Percentiles rank a stretch among this genome's conserved stretches.
These are phyloP conservation scores for Troides helena DNA, from an alignment of 2,888 invertebrate genomes.

Conservation along the genomic window DNA sequence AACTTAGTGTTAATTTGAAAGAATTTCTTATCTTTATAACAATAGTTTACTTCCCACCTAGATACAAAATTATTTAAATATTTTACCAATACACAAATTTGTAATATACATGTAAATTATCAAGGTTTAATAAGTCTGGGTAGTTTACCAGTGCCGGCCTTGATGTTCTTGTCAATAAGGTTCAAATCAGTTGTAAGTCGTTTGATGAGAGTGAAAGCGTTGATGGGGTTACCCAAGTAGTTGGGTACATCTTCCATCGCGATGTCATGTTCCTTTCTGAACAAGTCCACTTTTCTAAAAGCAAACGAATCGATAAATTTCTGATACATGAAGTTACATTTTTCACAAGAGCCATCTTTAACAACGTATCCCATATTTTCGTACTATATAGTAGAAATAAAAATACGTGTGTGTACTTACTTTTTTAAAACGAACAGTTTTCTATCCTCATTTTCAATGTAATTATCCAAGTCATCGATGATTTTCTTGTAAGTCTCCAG, in stretches of 20 bases:
- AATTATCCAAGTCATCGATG: slow-evolving; percentile 91
- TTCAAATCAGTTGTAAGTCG: slow-evolving; percentile 96
- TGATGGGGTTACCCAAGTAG: slow-evolving; percentile 95
- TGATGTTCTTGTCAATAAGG: slow-evolving; percentile 88
- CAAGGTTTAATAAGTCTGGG: background rate
- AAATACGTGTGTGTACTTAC: slow-evolving; percentile 71
- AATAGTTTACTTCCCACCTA: too few relatives aligned
- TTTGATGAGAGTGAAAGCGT: slow-evolving; percentile 96
- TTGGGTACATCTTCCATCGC: slow-evolving; percentile 89
- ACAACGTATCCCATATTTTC: too few relatives aligned
- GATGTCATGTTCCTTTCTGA: slow-evolving; percentile 87
- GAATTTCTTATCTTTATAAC: too few relatives aligned
- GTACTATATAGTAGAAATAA: too few relatives aligned
- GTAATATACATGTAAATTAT: background rate
- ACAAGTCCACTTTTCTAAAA: slow-evolving; percentile 84
- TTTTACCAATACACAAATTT: background rate
- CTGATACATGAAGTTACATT: background rate
- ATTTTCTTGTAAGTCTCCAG: slow-evolving; percentile 92
- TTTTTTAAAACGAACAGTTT: slow-evolving; percentile 88
- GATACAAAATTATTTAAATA: background rate
- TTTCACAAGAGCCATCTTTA: too few relatives aligned
- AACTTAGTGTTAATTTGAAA: too few relatives aligned
- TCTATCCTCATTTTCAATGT: slow-evolving; percentile 90
- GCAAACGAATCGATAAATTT: background rate
- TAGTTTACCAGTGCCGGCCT: slow-evolving; percentile 70